A percentile compares a stretch with the other conserved stretches of the same genome.
phyloP scores from a whole-genome alignment of 2,888 invertebrate species.

The Eupithecia centaureata region DNA sequence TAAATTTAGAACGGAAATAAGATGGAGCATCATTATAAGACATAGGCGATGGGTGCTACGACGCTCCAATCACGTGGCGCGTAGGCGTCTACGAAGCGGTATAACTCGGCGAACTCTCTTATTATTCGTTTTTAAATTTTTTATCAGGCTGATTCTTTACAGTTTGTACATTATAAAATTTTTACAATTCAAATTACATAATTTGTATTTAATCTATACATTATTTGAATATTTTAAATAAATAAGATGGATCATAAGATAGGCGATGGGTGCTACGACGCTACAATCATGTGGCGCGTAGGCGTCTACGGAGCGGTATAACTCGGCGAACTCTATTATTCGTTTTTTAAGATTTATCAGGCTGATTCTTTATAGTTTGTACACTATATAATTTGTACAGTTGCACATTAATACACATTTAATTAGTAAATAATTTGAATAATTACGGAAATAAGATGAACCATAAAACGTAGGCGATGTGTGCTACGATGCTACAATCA shows the following conservation, averaged over 20 bases:
- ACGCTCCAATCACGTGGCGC: conserved; percentile 20
- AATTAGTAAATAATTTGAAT: no score
- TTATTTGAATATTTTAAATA: no score
- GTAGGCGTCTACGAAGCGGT: conserved; percentile 55
- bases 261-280: conserved; percentile 1
- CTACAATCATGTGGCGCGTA: conserved; percentile 54
- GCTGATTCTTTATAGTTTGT: no score
- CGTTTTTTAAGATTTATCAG: no score
- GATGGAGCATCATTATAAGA: background rate
- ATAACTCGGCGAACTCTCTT: no score
- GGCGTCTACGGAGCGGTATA: conserved; percentile 42
- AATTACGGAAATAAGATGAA: background rate
- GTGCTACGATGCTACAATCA: conserved; percentile 38
- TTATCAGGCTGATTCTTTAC: background rate
- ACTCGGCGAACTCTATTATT: no score
- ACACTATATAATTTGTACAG: no score
- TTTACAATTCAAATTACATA: no score
- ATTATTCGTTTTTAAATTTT: conserved; percentile 15
- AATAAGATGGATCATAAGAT: background rate
- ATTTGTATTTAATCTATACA: no score
- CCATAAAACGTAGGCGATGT: background rate
- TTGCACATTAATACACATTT: no score
- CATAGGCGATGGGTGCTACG: background rate
- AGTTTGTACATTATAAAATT: no score
- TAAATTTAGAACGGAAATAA: background rate